Evolutionary conservation across 2,888 invertebrate genomes (phyloP).

Genomic region (Psococerastis gibbosa): DNA sequence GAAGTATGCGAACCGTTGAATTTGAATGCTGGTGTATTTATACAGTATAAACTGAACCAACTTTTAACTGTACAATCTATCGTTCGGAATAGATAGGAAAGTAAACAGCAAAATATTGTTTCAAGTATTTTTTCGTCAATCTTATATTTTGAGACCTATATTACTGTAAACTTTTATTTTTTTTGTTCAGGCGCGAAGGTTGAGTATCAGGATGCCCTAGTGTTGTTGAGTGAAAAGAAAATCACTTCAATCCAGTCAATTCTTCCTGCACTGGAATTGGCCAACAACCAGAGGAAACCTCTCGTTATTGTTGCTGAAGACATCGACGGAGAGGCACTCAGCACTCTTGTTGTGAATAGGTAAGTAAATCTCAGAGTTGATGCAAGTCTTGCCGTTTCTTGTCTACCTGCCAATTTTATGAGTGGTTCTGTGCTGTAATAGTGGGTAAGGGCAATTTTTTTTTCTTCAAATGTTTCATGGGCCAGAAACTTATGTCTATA

Average conservation of each 20-base stretch:
- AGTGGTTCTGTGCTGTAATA: too few relatives aligned
- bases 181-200: slow-evolving; percentile 76
- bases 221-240: slow-evolving; percentile 94
- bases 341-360: slow-evolving; percentile 83
- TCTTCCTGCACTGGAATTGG: slow-evolving; percentile 91
- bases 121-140: too few relatives aligned
- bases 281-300: slow-evolving; percentile 85
- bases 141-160: too few relatives aligned
- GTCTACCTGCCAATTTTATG: neutral
- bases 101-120: too few relatives aligned
- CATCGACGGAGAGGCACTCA: slow-evolving; percentile 86
- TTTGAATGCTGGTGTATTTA: too few relatives aligned
- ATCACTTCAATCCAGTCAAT: slow-evolving; percentile 93
- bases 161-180: slow-evolving; percentile 10
- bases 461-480: too few relatives aligned
- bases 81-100: too few relatives aligned
- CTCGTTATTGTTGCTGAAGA: slow-evolving; percentile 91
- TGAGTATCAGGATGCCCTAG: slow-evolving; percentile 90
- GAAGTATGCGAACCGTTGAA: too few relatives aligned
- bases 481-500: too few relatives aligned
- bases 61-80: too few relatives aligned
- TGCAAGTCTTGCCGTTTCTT: neutral
- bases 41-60: too few relatives aligned
- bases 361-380: slow-evolving; percentile 14
- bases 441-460: too few relatives aligned